Conservation (phyloP, 35 echinoderm and acorn worm genomes). For the Apostichopus parvimensis region DNA sequence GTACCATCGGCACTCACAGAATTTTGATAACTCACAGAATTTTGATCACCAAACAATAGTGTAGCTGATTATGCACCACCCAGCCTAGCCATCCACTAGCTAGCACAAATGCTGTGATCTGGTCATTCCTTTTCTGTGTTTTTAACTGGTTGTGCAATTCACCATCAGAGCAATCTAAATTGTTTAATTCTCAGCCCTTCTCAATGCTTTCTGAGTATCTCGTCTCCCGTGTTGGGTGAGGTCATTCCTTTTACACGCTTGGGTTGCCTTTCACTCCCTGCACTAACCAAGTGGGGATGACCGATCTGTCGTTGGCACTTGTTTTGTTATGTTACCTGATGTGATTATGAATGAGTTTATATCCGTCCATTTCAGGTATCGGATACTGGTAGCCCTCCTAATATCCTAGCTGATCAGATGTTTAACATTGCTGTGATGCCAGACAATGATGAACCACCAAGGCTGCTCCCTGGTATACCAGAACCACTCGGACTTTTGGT, state of each 20-base stretch:
- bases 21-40: neutral
- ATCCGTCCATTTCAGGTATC: conserved; percentile 54
- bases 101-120: too few species aligned
- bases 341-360: neutral
- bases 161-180: neutral
- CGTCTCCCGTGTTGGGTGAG: too few species aligned
- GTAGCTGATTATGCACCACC: too few species aligned
- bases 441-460: conserved; percentile 89
- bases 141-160: too few species aligned
- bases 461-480: conserved; percentile 62
- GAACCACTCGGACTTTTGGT: conserved; percentile 80
- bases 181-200: neutral
- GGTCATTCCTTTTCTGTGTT: too few species aligned
- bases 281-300: too few species aligned
- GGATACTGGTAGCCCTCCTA: conserved; percentile 83
- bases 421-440: conserved; percentile 88
- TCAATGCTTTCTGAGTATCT: neutral
- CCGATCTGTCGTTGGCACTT: neutral
- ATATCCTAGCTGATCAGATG: conserved; percentile 79
- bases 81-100: too few species aligned
- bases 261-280: too few species aligned
- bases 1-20: too few species aligned
- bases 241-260: too few species aligned
- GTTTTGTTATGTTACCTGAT: neutral
- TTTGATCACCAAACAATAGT: neutral